Evolutionary conservation across 2,888 invertebrate genomes (phyloP).

Genomic region (Chaitophorus viminalis): DNA sequence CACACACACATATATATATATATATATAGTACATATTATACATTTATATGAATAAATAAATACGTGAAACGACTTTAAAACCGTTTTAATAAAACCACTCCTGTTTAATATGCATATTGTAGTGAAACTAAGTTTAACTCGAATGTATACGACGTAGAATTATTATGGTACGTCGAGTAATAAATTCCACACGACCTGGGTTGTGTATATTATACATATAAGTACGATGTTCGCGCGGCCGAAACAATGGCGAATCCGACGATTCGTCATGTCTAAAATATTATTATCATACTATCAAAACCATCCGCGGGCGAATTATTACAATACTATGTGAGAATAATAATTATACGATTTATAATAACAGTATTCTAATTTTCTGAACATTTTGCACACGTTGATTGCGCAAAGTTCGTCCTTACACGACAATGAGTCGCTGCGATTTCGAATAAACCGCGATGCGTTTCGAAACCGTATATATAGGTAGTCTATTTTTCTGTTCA

Average conservation of each 20-base stretch:
- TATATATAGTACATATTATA: neutral
- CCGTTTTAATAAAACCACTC: slow-evolving; percentile 20
- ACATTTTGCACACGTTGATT: neutral
- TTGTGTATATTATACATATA: too few species aligned
- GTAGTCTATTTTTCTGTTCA: too few species aligned
- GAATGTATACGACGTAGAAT: neutral
- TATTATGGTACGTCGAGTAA: neutral
- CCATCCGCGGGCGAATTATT: neutral
- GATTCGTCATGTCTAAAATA: neutral
- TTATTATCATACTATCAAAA: neutral
- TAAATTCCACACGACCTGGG: neutral
- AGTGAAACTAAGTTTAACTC: slow-evolving; percentile 32
- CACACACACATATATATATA: neutral
- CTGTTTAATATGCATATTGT: slow-evolving; percentile 17
- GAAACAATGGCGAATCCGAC: neutral
- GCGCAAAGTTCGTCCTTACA: neutral
- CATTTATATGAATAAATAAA: slow-evolving; percentile 26
- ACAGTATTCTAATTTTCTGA: neutral
- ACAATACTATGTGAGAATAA: neutral
- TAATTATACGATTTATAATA: too few species aligned
- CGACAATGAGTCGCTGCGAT: too few species aligned
- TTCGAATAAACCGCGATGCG: too few species aligned
- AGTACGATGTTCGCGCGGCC: neutral
- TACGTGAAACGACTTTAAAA: slow-evolving; percentile 41
- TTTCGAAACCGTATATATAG: too few species aligned